These are phyloP conservation scores for Microctenopoma lineatum DNA, from an alignment of 2,797 vertebrate genomes.

Conservation along the genomic window DNA sequence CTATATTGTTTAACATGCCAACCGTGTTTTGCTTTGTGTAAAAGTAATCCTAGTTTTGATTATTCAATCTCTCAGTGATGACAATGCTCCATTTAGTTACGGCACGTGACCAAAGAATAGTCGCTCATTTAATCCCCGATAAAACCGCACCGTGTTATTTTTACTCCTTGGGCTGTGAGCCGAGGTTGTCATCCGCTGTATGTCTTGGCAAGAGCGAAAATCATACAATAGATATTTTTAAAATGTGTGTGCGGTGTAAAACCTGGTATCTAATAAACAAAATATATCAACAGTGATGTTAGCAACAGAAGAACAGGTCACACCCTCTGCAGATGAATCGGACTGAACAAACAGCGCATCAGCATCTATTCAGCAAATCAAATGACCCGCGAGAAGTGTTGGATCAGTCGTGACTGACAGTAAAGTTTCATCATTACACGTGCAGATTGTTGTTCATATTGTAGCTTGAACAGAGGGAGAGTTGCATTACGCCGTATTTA, in stretches of 20 bases:
- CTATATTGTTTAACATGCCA: too few species aligned
- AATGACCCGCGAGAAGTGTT: conserved; percentile 45
- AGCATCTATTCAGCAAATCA: conserved; percentile 42
- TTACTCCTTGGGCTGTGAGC: too few species aligned
- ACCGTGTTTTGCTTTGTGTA: too few species aligned
- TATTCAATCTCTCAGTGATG: background rate
- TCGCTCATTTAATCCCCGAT: background rate
- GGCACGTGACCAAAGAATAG: background rate
- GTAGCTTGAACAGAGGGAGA: conserved; percentile 14
- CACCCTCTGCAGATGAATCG: conserved; percentile 31
- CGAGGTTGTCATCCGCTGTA: background rate
- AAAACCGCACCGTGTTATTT: background rate
- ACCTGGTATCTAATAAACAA: conserved; percentile 59
- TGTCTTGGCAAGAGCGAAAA: background rate
- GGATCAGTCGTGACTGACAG: conserved; percentile 14
- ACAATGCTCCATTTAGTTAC: background rate
- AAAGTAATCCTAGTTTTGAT: background rate
- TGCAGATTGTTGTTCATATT: background rate
- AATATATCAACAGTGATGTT: conserved; percentile 44
- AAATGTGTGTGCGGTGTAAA: conserved; percentile 1
- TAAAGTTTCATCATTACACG: background rate
- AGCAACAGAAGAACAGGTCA: conserved; percentile 25
- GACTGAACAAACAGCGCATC: conserved; percentile 41
- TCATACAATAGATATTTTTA: background rate
- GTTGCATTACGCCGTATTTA: conserved; percentile 6